Conservation (phyloP, 2,797 vertebrate genomes). For the Decapterus maruadsi region DNA sequence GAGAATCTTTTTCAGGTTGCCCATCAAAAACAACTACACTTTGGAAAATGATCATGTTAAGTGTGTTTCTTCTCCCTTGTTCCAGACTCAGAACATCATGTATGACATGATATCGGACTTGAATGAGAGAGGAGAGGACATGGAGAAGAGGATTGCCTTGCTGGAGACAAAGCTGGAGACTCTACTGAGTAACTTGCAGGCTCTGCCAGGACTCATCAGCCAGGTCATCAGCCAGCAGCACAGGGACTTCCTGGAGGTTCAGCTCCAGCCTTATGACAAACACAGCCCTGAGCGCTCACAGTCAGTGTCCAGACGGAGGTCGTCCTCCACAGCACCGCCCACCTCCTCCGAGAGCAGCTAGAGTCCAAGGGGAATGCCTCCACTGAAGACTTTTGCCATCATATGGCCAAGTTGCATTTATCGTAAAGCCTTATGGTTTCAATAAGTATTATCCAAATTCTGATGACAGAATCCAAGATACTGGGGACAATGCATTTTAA, state of each 20-base stretch:
- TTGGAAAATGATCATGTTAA: slow-evolving; percentile 36
- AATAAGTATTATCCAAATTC: slow-evolving; percentile 98
- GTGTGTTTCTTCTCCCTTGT: slow-evolving; percentile 70
- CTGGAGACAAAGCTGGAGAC: slow-evolving; percentile 98
- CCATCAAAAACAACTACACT: slow-evolving; percentile 3
- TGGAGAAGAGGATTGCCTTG: slow-evolving; percentile 98
- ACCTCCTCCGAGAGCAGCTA: slow-evolving; percentile 99
- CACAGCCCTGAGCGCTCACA: slow-evolving; percentile 93
- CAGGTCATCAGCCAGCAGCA: slow-evolving; percentile 98
- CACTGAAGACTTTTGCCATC: slow-evolving; percentile 98
- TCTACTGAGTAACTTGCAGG: slow-evolving; percentile 95
- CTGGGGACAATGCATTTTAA: slow-evolving; percentile 83
- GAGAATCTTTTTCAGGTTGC: slow-evolving; percentile 13
- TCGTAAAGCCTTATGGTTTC: slow-evolving; percentile 99
- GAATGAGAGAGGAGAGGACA: slow-evolving; percentile 98
- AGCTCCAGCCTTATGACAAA: slow-evolving; percentile 95
- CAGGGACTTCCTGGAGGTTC: slow-evolving; percentile 95
- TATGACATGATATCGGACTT: slow-evolving; percentile 99
- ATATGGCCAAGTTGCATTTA: slow-evolving; percentile 99
- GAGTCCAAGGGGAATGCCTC: slow-evolving; percentile 91
- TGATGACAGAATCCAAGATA: slow-evolving; percentile 97
- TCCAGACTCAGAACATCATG: slow-evolving; percentile 99
- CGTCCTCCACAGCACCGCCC: slow-evolving; percentile 96
- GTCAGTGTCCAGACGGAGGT: slow-evolving; percentile 94
- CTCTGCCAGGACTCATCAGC: slow-evolving; percentile 97